These are phyloP conservation scores for Lasioglossum marginatum DNA, from an alignment of 2,888 invertebrate species.

Conservation along the genomic window DNA sequence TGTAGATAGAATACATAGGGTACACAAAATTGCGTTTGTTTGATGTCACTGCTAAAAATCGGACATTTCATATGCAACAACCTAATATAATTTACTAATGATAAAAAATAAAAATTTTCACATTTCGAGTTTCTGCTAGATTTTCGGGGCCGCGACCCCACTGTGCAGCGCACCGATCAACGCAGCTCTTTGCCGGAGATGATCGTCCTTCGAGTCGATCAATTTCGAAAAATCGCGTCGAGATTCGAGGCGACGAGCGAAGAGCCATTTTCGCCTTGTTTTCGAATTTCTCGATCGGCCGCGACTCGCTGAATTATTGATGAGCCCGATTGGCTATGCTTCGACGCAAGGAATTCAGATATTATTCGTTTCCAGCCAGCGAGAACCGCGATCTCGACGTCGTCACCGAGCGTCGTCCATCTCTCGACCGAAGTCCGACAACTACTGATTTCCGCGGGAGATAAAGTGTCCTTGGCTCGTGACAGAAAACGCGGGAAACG, in stretches of 20 bases:
- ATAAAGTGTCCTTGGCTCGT: slow-evolving; percentile 52
- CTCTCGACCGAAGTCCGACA: slow-evolving; percentile 58
- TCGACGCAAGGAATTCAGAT: slow-evolving; percentile 67
- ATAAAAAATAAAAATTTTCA: no score
- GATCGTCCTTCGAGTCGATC: background rate
- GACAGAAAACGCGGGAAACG: slow-evolving; percentile 58
- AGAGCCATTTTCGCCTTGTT: slow-evolving; percentile 69
- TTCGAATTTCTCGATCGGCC: slow-evolving; percentile 69
- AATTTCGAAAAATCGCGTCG: background rate
- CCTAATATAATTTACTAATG: no score
- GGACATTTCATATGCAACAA: no score
- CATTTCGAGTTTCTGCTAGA: no score
- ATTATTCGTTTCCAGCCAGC: slow-evolving; percentile 61
- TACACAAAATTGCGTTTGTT: no score
- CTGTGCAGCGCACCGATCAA: background rate
- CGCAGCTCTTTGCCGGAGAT: background rate
- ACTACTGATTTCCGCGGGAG: slow-evolving; percentile 58
- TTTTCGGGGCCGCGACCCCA: no score
- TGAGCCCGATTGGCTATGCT: slow-evolving; percentile 67
- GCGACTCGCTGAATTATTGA: slow-evolving; percentile 76
- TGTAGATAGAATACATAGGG: no score
- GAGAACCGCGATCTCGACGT: slow-evolving; percentile 53
- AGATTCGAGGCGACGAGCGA: slow-evolving; percentile 20
- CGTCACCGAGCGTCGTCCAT: slow-evolving; percentile 60
- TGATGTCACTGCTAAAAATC: no score